Base-by-base conservation (phyloP, 1,140 invertebrate species). In the Leptinotarsa undecemlineata region DNA sequence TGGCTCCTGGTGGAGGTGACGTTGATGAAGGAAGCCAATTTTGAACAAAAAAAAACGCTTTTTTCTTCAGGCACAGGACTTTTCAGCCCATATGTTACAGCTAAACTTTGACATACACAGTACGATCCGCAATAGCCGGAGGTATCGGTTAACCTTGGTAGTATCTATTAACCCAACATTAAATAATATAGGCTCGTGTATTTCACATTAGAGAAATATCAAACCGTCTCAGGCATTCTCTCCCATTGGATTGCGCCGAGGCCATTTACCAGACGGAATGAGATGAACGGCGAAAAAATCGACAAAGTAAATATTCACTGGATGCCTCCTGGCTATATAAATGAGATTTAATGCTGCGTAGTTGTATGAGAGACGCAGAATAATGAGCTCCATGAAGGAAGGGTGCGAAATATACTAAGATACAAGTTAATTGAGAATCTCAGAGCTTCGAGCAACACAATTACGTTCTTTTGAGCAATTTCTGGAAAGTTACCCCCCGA, bases 401-500 rank as follows among this genome's bases (percentile, higher is more conserved):
- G 75, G 75, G 75, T 70, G 75, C 71, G 75, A 76, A 76, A 76
- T 76, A 76, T 67, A 73, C 75, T 73, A 71, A 76, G 75, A 76
- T 76, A 76, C 75, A 73, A 76, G 71, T 76, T 76, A 76, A 76
- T 76, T 76, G 75, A 71, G 75, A 73, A 73, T 76, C 75, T 71
- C 72, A 76, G 73, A 76, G 68, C 75, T 77, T 68, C 74, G 60
- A 74, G 73, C 71, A 73, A 78, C 68, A 78, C 77, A 78, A 78
- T 78, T 78, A 78, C 71, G 71, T 74, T 78, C 77, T 78, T 78
- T 78, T 70, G 74, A 78, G 74, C 72, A 48, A 74, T 78, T 78
- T 78, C 74, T 48, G 76, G 70, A 70, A 70, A 78, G 74, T 71
- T 73, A 74, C 71, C 71, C 71, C 71, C 71, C 42, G 71, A 74